Conservation (phyloP, 2,888 invertebrate species). For the Dasysyrphus albostriatus region DNA sequence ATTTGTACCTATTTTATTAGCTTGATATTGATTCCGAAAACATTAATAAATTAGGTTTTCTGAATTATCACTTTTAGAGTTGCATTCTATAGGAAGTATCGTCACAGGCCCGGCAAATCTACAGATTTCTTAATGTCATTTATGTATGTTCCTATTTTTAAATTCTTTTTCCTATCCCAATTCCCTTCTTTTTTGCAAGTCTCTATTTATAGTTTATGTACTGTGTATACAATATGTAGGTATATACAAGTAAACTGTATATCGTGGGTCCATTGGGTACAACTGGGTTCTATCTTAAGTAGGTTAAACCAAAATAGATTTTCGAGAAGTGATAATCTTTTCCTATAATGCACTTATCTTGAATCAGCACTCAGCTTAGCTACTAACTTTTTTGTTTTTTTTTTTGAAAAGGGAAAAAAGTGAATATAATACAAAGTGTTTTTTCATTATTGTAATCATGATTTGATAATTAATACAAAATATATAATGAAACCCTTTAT, state of each 20-base stretch:
- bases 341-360: constrained; percentile 22
- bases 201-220: constrained; percentile 21
- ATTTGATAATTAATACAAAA: not conserved
- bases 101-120: not conserved
- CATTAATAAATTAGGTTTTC: not conserved
- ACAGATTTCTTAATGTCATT: not conserved
- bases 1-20: not conserved
- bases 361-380: not conserved
- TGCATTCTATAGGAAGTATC: not conserved
- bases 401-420: too few relatives aligned
- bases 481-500: not conserved
- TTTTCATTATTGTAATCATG: constrained; percentile 8
- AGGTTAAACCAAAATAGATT: constrained; percentile 42
- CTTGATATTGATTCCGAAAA: not conserved
- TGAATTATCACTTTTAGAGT: not conserved
- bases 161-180: constrained; percentile 13
- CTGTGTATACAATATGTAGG: constrained; percentile 4
- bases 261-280: constrained; percentile 24
- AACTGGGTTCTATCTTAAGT: constrained; percentile 27
- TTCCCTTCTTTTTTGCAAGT: not conserved
- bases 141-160: constrained; percentile 8
- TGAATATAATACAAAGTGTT: not conserved
- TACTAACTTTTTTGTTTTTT: not conserved
- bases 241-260: constrained; percentile 14
- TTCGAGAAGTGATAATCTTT: constrained; percentile 27